phyloP scores from a whole-genome alignment of 2,888 invertebrate genomes.

The Agrotis puta region DNA sequence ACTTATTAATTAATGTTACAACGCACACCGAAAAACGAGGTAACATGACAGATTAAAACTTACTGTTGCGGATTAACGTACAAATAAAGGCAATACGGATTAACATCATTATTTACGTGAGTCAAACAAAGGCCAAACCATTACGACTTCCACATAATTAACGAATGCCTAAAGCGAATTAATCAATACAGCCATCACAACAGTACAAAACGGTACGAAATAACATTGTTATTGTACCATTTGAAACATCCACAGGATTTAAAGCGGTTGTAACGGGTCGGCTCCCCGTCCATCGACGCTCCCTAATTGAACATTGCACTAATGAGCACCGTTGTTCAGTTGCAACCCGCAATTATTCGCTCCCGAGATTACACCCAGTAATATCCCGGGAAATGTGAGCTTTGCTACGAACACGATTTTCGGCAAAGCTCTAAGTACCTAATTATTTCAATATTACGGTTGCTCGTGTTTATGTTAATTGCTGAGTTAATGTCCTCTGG shows the following conservation, averaged over 20 bases:
- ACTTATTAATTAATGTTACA: conserved; percentile 35
- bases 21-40: conserved; percentile 2
- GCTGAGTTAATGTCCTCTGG: conserved; percentile 50
- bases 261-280: conserved; percentile 72
- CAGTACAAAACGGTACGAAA: conserved; percentile 57
- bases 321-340: conserved; percentile 89
- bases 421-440: conserved; percentile 71
- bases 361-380: conserved; percentile 83
- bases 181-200: conserved; percentile 59
- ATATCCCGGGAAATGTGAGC: conserved; percentile 82
- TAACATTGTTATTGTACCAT: conserved; percentile 70
- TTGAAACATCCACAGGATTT: conserved; percentile 67
- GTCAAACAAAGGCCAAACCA: conserved; percentile 43
- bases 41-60: conserved; percentile 34
- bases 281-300: conserved; percentile 77
- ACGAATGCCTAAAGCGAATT: conserved; percentile 58
- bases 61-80: conserved; percentile 40
- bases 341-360: conserved; percentile 88
- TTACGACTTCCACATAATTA: conserved; percentile 54
- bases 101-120: conserved; percentile 35
- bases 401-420: conserved; percentile 76
- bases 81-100: conserved; percentile 17
- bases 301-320: conserved; percentile 90
- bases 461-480: conserved; percentile 60
- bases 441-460: conserved; percentile 70